Conservation (phyloP, 2,888 invertebrate genomes). For the Synanthedon vespiformis region DNA sequence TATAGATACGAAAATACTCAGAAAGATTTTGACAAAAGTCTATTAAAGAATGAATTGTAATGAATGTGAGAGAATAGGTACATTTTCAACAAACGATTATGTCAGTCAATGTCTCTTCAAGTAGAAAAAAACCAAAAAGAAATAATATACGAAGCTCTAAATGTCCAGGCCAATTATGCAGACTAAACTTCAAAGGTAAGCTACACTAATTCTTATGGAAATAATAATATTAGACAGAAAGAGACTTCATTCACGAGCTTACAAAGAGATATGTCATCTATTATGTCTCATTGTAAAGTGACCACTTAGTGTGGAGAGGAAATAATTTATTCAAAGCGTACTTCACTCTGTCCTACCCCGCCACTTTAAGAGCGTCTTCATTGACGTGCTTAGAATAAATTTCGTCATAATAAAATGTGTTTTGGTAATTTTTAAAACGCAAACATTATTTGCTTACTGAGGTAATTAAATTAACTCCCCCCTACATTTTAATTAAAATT, state of each 20-base stretch:
- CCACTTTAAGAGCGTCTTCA: background rate
- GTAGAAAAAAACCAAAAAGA: background rate
- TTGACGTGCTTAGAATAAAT: background rate
- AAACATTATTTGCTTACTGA: background rate
- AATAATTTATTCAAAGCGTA: slow-evolving; percentile 56
- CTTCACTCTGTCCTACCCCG: slow-evolving; percentile 19
- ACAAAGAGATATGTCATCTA: slow-evolving; percentile 56
- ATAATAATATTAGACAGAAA: slow-evolving; percentile 33
- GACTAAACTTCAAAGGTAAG: background rate
- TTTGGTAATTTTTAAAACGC: background rate
- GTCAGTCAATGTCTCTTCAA: background rate
- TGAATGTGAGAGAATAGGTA: too few species aligned
- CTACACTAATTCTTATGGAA: slow-evolving; percentile 9
- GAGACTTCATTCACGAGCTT: slow-evolving; percentile 33
- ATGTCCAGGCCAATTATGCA: background rate
- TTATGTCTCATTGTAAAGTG: slow-evolving; percentile 51
- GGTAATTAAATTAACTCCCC: too few species aligned
- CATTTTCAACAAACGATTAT: too few species aligned
- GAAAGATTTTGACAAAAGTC: too few species aligned
- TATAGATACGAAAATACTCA: too few species aligned
- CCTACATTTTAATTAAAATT: too few species aligned
- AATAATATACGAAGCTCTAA: background rate
- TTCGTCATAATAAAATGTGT: slow-evolving; percentile 12
- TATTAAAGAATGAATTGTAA: too few species aligned
- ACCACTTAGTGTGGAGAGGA: slow-evolving; percentile 56